A percentile compares a stretch with the other conserved stretches of the same genome.
These are phyloP conservation scores for Paramuricea clavata DNA, from an alignment of 92 coral and sea anemone genomes.

Conservation along the genomic window DNA sequence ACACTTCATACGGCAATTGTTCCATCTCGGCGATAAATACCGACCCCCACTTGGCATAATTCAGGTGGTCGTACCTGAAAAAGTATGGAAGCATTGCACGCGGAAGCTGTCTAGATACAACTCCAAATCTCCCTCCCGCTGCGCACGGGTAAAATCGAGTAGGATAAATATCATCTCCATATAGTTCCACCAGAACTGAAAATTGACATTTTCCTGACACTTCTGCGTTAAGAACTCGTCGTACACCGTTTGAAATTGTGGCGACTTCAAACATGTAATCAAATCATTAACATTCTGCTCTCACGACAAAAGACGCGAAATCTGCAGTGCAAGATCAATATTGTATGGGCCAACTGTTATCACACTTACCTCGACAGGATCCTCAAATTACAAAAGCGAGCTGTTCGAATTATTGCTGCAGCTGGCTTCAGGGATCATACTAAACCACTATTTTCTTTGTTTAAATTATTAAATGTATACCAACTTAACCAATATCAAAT, in stretches of 20 bases:
- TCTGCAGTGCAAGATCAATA: slow-evolving; percentile 28
- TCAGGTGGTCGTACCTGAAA: slow-evolving; percentile 58
- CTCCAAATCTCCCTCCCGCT: slow-evolving; percentile 65
- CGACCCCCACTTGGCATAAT: slow-evolving; percentile 73
- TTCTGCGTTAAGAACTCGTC: slow-evolving; percentile 44
- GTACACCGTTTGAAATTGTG: slow-evolving; percentile 39
- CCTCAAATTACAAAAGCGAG: no score
- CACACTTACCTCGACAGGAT: no score
- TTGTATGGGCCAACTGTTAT: no score
- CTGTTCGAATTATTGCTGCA: no score
- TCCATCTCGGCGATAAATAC: slow-evolving; percentile 56
- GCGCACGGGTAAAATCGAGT: slow-evolving; percentile 66
- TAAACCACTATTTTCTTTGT: no score
- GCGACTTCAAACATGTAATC: slow-evolving; percentile 45
- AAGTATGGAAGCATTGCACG: slow-evolving; percentile 73
- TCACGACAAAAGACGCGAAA: slow-evolving; percentile 20
- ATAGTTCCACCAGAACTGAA: slow-evolving; percentile 68
- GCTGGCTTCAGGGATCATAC: no score
- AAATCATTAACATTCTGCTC: slow-evolving; percentile 27
- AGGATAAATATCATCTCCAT: slow-evolving; percentile 71
- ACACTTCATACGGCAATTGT: background rate
- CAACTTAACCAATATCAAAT: no score
- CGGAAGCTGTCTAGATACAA: slow-evolving; percentile 63
- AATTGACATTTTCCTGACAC: slow-evolving; percentile 53
- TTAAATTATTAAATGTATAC: no score